Percentiles rank a stretch among this genome's conserved stretches.
Conservation (phyloP, 1,140 invertebrate genomes). For the Penaeus vannamei region DNA sequence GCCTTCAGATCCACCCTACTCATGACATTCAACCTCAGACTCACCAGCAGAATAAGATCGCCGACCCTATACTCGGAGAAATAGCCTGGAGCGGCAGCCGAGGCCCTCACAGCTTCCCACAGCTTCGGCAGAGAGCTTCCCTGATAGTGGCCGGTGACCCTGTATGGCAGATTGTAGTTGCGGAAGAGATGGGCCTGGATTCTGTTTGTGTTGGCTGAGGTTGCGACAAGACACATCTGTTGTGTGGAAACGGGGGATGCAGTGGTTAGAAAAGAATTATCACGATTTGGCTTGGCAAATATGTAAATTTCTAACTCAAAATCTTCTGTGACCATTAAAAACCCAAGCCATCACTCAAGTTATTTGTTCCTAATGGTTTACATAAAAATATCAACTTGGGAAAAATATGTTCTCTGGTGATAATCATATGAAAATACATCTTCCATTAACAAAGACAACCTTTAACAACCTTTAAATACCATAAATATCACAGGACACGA, state of each 20-base stretch:
- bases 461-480: too few relatives aligned
- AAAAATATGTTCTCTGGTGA: too few relatives aligned
- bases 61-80: conserved; percentile 88
- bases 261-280: neutral
- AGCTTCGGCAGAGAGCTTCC: conserved; percentile 80
- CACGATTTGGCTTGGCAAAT: too few relatives aligned
- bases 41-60: conserved; percentile 85
- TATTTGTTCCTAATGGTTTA: too few relatives aligned
- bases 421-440: too few relatives aligned
- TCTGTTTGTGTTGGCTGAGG: conserved; percentile 84
- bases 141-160: conserved; percentile 83
- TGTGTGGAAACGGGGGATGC: neutral
- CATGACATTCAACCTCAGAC: conserved; percentile 68
- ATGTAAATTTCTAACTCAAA: too few relatives aligned
- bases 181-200: conserved; percentile 91
- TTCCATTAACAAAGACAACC: too few relatives aligned
- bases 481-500: too few relatives aligned
- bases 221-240: conserved; percentile 84
- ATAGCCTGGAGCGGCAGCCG: conserved; percentile 93
- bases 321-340: too few relatives aligned
- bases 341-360: too few relatives aligned
- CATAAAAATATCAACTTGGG: too few relatives aligned
- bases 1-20: too few relatives aligned
- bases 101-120: conserved; percentile 92
- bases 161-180: conserved; percentile 87